Conservation (phyloP, 2,888 invertebrate species). For the Aphodius sticticus region DNA sequence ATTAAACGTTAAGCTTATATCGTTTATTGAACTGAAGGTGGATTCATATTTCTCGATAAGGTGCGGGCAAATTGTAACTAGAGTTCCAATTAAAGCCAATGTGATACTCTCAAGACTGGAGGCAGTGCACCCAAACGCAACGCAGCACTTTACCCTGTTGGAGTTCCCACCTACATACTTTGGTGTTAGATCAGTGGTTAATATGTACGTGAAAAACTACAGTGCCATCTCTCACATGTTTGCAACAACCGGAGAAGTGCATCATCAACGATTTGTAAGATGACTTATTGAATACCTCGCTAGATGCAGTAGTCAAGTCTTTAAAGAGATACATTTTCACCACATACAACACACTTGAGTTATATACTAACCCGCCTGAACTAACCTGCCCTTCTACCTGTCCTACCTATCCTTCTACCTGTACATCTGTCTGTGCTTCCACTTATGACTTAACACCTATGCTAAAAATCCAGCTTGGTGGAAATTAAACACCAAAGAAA, state of each 20-base stretch:
- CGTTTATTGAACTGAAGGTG: background rate
- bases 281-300: background rate
- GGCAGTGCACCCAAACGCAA: constrained; percentile 55
- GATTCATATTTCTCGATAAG: constrained; percentile 60
- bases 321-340: too few relatives aligned
- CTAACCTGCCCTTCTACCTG: too few relatives aligned
- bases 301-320: too few relatives aligned
- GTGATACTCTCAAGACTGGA: constrained; percentile 56
- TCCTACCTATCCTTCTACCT: too few relatives aligned
- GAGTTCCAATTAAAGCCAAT: constrained; percentile 50
- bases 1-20: background rate
- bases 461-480: too few relatives aligned
- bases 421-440: too few relatives aligned
- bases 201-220: constrained; percentile 57
- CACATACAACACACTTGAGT: too few relatives aligned
- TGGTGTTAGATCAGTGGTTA: constrained; percentile 53
- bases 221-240: constrained; percentile 58
- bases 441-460: too few relatives aligned
- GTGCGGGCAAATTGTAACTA: constrained; percentile 49
- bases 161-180: constrained; percentile 58
- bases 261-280: constrained; percentile 8
- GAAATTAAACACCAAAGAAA: too few relatives aligned
- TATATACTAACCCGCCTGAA: too few relatives aligned
- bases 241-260: constrained; percentile 53
- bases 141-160: constrained; percentile 57